phyloP scores from a whole-genome alignment of 2,888 invertebrate species.

The Lottia gigantea region DNA sequence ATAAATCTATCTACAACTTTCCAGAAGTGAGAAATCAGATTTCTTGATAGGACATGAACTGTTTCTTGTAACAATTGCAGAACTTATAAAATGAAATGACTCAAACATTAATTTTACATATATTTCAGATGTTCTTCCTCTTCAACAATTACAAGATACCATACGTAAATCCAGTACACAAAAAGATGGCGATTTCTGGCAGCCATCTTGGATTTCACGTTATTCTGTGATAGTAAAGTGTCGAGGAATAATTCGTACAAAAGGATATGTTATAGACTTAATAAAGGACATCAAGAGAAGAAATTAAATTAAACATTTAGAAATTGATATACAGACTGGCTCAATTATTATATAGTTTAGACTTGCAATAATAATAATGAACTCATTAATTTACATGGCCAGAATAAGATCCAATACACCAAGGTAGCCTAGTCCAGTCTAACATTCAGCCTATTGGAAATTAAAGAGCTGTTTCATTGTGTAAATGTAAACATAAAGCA shows the following conservation, averaged over 20 bases:
- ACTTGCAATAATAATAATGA: neutral
- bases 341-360: neutral
- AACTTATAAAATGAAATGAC: too few relatives aligned
- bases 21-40: too few relatives aligned
- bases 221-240: slow-evolving; percentile 92
- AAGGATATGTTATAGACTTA: slow-evolving; percentile 80
- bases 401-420: too few relatives aligned
- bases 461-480: too few relatives aligned
- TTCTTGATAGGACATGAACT: too few relatives aligned
- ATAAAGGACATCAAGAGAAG: slow-evolving; percentile 45
- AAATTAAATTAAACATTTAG: neutral
- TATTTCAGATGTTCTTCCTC: slow-evolving; percentile 52
- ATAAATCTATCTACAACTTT: neutral
- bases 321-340: neutral
- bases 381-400: too few relatives aligned
- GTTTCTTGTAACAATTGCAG: too few relatives aligned
- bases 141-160: slow-evolving; percentile 46
- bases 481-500: too few relatives aligned
- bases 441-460: too few relatives aligned
- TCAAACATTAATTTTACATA: neutral
- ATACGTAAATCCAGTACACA: slow-evolving; percentile 71
- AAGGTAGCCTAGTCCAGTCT: too few relatives aligned
- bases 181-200: slow-evolving; percentile 72
- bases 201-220: slow-evolving; percentile 80
- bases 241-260: slow-evolving; percentile 88